phyloP scores from a whole-genome alignment of 2,888 invertebrate genomes.

The Papilio gigon region DNA sequence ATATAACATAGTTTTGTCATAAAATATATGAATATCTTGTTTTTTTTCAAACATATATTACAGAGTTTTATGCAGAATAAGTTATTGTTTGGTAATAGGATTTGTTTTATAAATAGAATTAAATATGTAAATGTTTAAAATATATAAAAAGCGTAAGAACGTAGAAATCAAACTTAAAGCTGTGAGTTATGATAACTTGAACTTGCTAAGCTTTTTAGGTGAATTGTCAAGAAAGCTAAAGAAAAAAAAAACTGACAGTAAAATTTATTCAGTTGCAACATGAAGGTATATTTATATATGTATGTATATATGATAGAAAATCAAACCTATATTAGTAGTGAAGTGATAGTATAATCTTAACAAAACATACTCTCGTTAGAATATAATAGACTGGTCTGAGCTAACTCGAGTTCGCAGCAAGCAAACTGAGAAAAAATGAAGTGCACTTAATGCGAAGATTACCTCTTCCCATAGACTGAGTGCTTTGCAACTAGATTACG shows the following conservation, averaged over 20 bases:
- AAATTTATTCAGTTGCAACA: too few relatives aligned
- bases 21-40: background rate
- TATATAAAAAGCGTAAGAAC: background rate
- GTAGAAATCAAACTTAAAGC: background rate
- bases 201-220: too few relatives aligned
- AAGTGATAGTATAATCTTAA: too few relatives aligned
- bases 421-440: conserved; percentile 31
- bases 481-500: conserved; percentile 52
- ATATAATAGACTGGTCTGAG: background rate
- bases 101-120: background rate
- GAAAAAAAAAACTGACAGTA: too few relatives aligned
- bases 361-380: background rate
- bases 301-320: too few relatives aligned
- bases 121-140: background rate
- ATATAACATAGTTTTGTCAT: background rate
- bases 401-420: background rate
- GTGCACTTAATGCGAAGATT: conserved; percentile 42
- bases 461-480: conserved; percentile 53
- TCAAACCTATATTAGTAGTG: too few relatives aligned
- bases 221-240: too few relatives aligned
- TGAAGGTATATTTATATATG: too few relatives aligned
- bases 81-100: conserved; percentile 6
- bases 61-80: background rate
- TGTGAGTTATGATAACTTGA: too few relatives aligned
- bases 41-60: background rate